Percentiles rank a stretch among this genome's conserved stretches.
Conservation (phyloP, 2,113 vertebrate species). For the Entomyzon cyanotis region DNA sequence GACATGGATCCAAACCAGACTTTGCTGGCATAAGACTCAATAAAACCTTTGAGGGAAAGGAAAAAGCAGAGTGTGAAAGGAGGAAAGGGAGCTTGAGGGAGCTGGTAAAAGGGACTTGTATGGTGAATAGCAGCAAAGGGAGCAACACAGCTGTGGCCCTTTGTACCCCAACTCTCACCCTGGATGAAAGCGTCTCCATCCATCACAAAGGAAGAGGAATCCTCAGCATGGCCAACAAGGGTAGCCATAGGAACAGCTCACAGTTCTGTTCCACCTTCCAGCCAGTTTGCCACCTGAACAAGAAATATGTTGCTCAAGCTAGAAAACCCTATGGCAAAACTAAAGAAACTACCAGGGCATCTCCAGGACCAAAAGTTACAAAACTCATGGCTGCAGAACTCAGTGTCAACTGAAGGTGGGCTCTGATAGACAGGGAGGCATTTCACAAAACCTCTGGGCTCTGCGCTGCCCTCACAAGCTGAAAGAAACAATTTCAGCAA, state of each 20-base stretch:
- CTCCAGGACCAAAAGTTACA: neutral
- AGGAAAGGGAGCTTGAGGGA: neutral
- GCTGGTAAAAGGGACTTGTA: neutral
- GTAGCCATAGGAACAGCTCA: conserved; percentile 84
- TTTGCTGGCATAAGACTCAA: neutral
- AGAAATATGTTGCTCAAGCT: conserved; percentile 73
- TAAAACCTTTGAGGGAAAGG: neutral
- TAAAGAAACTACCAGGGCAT: neutral
- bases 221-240: conserved; percentile 88
- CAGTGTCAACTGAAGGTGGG: neutral
- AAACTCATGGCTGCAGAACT: neutral
- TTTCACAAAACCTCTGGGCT: neutral
- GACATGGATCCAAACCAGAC: neutral
- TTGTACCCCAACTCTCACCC: neutral
- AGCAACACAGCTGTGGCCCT: neutral
- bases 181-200: conserved; percentile 87
- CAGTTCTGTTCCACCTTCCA: conserved; percentile 93
- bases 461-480: neutral
- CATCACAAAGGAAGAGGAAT: conserved; percentile 81
- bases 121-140: neutral
- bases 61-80: neutral
- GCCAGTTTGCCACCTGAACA: conserved; percentile 82
- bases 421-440: accelerated
- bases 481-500: neutral
- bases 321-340: neutral